phyloP scores from a whole-genome alignment of 2,888 invertebrate species.

The Ichneumoninae sp. region DNA sequence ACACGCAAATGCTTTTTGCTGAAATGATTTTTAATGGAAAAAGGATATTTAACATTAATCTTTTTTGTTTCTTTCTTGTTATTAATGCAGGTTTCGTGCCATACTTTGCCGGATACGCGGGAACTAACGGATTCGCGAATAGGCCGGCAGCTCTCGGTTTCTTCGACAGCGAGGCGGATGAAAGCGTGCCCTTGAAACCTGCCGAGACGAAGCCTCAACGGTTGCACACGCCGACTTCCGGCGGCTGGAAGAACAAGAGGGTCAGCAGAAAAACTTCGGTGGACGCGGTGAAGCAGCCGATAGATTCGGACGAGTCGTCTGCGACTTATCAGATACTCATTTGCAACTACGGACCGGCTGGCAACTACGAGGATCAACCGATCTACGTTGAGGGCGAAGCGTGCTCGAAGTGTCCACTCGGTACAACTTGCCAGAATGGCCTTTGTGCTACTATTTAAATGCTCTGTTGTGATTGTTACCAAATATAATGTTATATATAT shows the following conservation, averaged over 20 bases:
- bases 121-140: not conserved
- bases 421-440: constrained; percentile 25
- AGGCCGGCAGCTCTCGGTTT: not conserved
- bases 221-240: not conserved
- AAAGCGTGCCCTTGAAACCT: not conserved
- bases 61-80: not conserved
- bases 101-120: not conserved
- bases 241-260: not conserved
- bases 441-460: constrained; percentile 23
- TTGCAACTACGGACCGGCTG: constrained; percentile 58
- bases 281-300: not conserved
- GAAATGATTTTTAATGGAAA: not conserved
- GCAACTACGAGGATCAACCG: constrained; percentile 34
- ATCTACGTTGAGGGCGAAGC: constrained; percentile 40
- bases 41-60: not conserved
- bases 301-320: constrained; percentile 1
- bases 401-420: constrained; percentile 45
- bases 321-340: constrained; percentile 46
- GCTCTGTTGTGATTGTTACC: not conserved
- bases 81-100: not conserved
- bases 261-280: not conserved
- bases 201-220: not conserved
- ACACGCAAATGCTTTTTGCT: not conserved
- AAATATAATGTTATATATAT: not conserved
- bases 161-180: not conserved